These are phyloP conservation scores for Ceraclea dissimilis DNA, from an alignment of 2,888 invertebrate genomes.

Conservation along the genomic window DNA sequence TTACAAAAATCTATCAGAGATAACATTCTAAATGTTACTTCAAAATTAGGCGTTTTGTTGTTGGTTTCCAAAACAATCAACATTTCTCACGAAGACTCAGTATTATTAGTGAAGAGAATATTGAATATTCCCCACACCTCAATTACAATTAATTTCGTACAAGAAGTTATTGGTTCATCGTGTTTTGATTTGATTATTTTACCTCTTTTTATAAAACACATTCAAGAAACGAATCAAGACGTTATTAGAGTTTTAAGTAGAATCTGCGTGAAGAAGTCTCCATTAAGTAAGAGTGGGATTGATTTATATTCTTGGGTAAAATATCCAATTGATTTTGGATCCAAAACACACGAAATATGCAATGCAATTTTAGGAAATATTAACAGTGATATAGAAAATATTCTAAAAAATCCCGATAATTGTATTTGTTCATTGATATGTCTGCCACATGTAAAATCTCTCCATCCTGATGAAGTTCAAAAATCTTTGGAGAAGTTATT, in stretches of 20 bases:
- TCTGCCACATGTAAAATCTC: slow-evolving; percentile 48
- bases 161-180: slow-evolving; percentile 56
- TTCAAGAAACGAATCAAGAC: slow-evolving; percentile 46
- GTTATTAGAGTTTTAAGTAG: slow-evolving; percentile 56
- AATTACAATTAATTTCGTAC: slow-evolving; percentile 57
- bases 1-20: slow-evolving; percentile 43
- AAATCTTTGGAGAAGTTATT: slow-evolving; percentile 36
- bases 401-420: slow-evolving; percentile 38
- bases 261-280: slow-evolving; percentile 59
- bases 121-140: slow-evolving; percentile 49
- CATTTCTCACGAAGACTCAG: slow-evolving; percentile 65
- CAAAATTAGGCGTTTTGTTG: slow-evolving; percentile 51
- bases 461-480: slow-evolving; percentile 37
- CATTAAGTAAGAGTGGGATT: slow-evolving; percentile 53
- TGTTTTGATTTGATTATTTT: slow-evolving; percentile 68
- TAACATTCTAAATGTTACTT: slow-evolving; percentile 41
- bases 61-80: slow-evolving; percentile 54
- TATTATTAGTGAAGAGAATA: slow-evolving; percentile 58
- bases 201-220: slow-evolving; percentile 57
- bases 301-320: slow-evolving; percentile 56
- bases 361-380: slow-evolving; percentile 36
- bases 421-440: slow-evolving; percentile 47
- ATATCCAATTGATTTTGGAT: slow-evolving; percentile 56
- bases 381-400: slow-evolving; percentile 33
- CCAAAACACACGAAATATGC: slow-evolving; percentile 37